phyloP scores from a whole-genome alignment of 2,113 vertebrate species.

The Chaetops frenatus region DNA sequence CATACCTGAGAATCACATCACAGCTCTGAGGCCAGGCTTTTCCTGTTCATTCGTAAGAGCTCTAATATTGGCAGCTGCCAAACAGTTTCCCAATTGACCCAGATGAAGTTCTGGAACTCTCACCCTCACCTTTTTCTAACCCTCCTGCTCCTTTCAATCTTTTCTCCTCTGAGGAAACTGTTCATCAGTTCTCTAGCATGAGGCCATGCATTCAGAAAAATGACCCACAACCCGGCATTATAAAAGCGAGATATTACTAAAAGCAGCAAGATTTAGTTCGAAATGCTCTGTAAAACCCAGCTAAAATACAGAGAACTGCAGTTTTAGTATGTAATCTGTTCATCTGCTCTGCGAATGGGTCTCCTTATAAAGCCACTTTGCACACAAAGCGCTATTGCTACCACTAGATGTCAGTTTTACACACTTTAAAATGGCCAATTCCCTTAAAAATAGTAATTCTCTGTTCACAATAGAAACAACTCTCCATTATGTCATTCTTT shows the following conservation, averaged over 20 bases:
- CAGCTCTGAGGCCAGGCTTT: not conserved
- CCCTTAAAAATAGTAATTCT: not conserved
- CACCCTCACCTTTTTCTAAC: not conserved
- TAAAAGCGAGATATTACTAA: not conserved
- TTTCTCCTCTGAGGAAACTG: not conserved
- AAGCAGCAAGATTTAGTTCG: not conserved
- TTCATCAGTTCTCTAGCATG: not conserved
- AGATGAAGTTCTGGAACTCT: not conserved
- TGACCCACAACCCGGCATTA: not conserved
- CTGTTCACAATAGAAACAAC: not conserved
- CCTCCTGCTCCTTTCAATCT: not conserved
- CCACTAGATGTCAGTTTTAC: conserved; percentile 61
- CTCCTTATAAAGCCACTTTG: not conserved
- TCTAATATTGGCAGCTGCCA: not conserved
- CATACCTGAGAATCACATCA: not conserved
- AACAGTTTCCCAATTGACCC: not conserved
- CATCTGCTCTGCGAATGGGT: not conserved
- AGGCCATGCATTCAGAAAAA: not conserved
- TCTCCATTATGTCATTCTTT: not conserved
- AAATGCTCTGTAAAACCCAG: not conserved
- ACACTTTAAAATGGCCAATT: not conserved
- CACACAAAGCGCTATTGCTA: not conserved
- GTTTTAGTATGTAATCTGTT: not conserved
- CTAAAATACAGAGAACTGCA: not conserved
- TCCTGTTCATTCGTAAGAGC: not conserved